phyloP scores from a whole-genome alignment of 2,888 invertebrate genomes.

The Tetheella fluctuosa region DNA sequence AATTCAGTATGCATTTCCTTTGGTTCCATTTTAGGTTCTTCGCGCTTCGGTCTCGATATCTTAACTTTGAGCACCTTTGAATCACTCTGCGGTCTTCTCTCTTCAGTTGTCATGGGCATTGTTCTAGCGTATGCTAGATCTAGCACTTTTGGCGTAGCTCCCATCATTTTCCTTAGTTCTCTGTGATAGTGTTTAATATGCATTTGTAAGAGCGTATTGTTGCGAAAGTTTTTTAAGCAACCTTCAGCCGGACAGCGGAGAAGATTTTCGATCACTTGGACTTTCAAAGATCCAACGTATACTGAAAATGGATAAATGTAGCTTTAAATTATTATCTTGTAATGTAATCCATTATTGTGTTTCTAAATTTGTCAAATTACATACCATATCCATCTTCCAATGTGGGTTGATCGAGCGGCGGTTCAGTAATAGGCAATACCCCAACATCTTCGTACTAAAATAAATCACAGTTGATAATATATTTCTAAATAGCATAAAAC shows the following conservation, averaged over 20 bases:
- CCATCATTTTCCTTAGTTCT: constrained; percentile 89
- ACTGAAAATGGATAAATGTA: constrained; percentile 54
- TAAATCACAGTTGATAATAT: too few relatives aligned
- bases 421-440: constrained; percentile 23
- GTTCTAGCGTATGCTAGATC: constrained; percentile 93
- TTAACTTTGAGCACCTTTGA: constrained; percentile 65
- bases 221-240: constrained; percentile 95
- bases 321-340: background rate
- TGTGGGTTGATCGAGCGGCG: constrained; percentile 36
- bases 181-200: constrained; percentile 98
- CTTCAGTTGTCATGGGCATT: constrained; percentile 39
- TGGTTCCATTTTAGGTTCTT: constrained; percentile 49
- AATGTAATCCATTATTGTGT: background rate
- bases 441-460: constrained; percentile 25
- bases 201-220: constrained; percentile 95
- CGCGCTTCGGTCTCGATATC: constrained; percentile 60
- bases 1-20: constrained; percentile 36
- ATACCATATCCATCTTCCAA: constrained; percentile 74
- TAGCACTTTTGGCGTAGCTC: constrained; percentile 92
- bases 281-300: constrained; percentile 84
- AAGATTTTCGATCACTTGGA: constrained; percentile 88
- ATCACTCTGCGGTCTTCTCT: constrained; percentile 38
- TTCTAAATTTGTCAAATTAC: constrained; percentile 18
- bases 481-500: too few relatives aligned
- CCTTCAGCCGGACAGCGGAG: constrained; percentile 91